Conservation (phyloP, 2,888 invertebrate genomes). For the Andrena flavipes region DNA sequence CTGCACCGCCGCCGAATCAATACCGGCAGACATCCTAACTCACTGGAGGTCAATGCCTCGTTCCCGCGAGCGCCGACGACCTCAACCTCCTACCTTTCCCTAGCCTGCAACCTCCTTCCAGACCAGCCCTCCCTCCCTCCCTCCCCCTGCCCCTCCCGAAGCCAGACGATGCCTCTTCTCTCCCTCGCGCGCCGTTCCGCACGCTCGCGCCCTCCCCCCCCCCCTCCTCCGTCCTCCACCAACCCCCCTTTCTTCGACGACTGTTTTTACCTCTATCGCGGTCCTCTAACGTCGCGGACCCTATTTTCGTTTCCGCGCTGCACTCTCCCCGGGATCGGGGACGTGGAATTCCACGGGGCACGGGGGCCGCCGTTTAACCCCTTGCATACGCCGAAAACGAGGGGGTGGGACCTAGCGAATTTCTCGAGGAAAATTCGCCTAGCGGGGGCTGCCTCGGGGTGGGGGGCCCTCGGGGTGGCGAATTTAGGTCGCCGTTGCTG, state of each 20-base stretch:
- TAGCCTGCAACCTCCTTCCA: slow-evolving; percentile 79
- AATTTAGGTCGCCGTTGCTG: no score
- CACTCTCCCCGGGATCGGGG: neutral
- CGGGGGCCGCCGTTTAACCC: slow-evolving; percentile 16
- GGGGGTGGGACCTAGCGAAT: neutral
- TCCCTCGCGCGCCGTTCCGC: neutral
- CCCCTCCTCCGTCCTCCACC: neutral
- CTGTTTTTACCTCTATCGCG: slow-evolving; percentile 42
- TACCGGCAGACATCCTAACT: slow-evolving; percentile 86
- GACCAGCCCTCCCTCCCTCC: slow-evolving; percentile 24
- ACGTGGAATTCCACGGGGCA: neutral
- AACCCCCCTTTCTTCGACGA: slow-evolving; percentile 16
- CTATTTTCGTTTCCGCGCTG: slow-evolving; percentile 14
- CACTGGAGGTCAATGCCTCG: slow-evolving; percentile 88
- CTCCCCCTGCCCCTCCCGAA: slow-evolving; percentile 51
- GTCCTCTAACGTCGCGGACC: slow-evolving; percentile 24
- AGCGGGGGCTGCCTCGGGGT: no score
- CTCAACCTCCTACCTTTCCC: slow-evolving; percentile 84
- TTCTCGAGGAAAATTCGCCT: no score
- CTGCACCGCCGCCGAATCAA: slow-evolving; percentile 84
- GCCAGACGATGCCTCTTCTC: slow-evolving; percentile 72
- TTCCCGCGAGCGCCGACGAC: slow-evolving; percentile 86
- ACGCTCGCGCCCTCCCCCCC: neutral
- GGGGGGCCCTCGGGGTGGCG: no score
- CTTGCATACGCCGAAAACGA: neutral